These are phyloP conservation scores for Dendroctonus ponderosae DNA, from an alignment of 1,140 invertebrate species.

Conservation along the genomic window DNA sequence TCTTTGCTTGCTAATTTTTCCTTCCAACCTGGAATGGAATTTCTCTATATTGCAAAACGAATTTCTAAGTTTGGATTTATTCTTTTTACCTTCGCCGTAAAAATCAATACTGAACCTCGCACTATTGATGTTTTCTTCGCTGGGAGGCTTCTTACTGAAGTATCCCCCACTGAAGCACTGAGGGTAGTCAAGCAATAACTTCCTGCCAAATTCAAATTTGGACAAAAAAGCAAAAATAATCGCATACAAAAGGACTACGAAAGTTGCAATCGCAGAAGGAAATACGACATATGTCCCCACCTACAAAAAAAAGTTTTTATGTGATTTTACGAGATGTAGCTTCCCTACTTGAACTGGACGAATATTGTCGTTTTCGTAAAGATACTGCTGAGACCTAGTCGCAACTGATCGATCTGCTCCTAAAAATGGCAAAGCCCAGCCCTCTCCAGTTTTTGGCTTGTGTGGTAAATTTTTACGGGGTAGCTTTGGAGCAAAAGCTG, in stretches of 20 bases:
- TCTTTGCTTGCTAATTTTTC: conserved; percentile 61
- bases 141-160: conserved; percentile 66
- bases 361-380: conserved; percentile 66
- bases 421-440: conserved; percentile 76
- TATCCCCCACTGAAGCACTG: conserved; percentile 70
- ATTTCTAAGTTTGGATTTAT: not conserved
- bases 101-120: conserved; percentile 67
- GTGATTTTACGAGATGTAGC: not conserved
- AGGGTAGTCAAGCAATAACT: conserved; percentile 53
- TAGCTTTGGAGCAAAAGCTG: conserved; percentile 63
- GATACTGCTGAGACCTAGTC: conserved; percentile 70
- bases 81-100: conserved; percentile 63
- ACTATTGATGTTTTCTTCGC: conserved; percentile 61
- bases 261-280: conserved; percentile 51
- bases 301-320: conserved; percentile 11
- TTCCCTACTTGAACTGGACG: conserved; percentile 63
- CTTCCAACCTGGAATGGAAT: conserved; percentile 65
- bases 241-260: conserved; percentile 58
- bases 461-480: conserved; percentile 55
- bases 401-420: conserved; percentile 80
- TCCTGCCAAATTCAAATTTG: conserved; percentile 63
- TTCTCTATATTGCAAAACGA: not conserved
- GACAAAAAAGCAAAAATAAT: conserved; percentile 65
- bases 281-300: conserved; percentile 63
- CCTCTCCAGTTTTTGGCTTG: conserved; percentile 55